Evolutionary conservation across 2,797 vertebrate species (phyloP), one percentile per base, ranked within the genome.

Genomic region (Rhinophrynus dorsalis): DNA sequence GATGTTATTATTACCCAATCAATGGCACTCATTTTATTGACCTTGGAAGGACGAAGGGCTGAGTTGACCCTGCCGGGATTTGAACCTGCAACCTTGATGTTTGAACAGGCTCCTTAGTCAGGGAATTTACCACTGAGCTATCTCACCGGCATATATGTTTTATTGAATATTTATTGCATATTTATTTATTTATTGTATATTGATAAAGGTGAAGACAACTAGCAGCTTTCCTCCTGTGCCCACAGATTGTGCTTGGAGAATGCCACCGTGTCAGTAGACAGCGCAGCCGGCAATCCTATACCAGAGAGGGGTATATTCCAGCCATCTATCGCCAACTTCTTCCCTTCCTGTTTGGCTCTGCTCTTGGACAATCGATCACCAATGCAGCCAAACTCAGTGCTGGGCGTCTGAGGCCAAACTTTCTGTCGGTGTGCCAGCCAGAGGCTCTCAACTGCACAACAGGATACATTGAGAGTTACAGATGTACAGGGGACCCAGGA

Each of bases 361-460:
- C 83, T 4, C 80, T 90, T 21, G 82, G 90, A 33, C 88, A 87
- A 79, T 93, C 90, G 12, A 85, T 92, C 68, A 92, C 92, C 57
- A 90, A 92, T 52, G 88, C 91, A 71, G 85, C 91, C 72, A 94
- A 93, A 77, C 81, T 93, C 8, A 90, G 90, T 13, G 82, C 90
- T 2, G 90, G 92, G 3, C 87, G 89, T 9, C 82, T 92, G 74
- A 83, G 86, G 13, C 92, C 90, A 32, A 79, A 90, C 85, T 93
- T 94, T 78, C 82, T 93, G 67, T 77, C 84, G 0, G 76, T 88
- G n/a, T 93, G 92, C 61, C 85, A 83, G 17, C 84, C 94, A 15
- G 84, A 86, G 26, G 87, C 80, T 10, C 84, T 91, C 42, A 75
- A 84, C 79, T 91, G 90, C 66, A 57, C 61, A 3, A 74, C 59